Base-by-base conservation (phyloP, 2,113 vertebrate species). In the Lipophrys pholis region DNA sequence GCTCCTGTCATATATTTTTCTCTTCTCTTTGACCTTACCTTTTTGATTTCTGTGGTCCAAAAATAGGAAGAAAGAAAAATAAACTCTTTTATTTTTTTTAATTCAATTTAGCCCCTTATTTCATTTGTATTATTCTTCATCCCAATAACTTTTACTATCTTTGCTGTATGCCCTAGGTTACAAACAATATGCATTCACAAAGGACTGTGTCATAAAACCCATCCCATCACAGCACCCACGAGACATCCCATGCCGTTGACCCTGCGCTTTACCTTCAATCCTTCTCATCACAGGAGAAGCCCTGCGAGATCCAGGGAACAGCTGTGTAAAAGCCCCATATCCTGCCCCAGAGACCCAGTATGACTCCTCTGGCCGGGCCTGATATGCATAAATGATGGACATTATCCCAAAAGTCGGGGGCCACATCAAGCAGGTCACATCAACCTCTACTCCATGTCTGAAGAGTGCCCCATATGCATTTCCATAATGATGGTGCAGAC, bases 261-360 rank as follows among this genome's bases (percentile, higher is more conserved):
- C 62, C 40, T 77, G 80, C 75, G 81, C 86, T 89, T 87, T 88
- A 81, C 73, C 78, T 87, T 56, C 71, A 72, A 30, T 75, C 69
- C 82, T 61, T 64, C 58, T 81, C 80, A 77, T 85, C 68, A 52
- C 80, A 71, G 70, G 55, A 81, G 53, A 80, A 59, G 41, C 57
- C 82, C 71, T 51, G 49, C 39, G 85, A 87, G 83, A 81, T 45
- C 0, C 11, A 35, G 39, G 35, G 55, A 73, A 81, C 87, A 86
- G 77, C 59, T 85, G 83, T 36, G 66, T 69, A 11, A 70, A 76
- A 82, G 61, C 80, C 73, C 60, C 52, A 55, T 36, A 83, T 85
- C 75, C 57, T 67, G n/a, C 75, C 68, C 75, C 6, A 50, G 70
- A 81, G 73, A 79, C 61, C 12, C 9, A 49, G 62, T 46, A 76